Evolutionary conservation across 2,888 invertebrate genomes (phyloP).

Genomic region (Baronia brevicornis): DNA sequence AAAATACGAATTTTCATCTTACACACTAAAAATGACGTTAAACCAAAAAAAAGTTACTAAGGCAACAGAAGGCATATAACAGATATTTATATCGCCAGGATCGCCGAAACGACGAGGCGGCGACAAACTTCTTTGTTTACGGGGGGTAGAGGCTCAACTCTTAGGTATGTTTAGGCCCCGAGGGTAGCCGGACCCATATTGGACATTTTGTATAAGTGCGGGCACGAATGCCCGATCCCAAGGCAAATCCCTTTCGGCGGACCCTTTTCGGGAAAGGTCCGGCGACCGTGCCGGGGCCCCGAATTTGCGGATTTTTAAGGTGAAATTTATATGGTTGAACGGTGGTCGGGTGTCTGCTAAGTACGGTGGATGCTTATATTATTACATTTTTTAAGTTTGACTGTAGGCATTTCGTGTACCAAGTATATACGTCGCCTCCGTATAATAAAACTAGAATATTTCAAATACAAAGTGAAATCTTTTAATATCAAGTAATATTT

Average conservation of each 20-base stretch:
- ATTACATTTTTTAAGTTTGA: constrained; percentile 32
- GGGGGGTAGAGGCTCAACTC: constrained; percentile 34
- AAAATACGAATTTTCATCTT: no score
- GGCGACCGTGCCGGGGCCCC: constrained; percentile 61
- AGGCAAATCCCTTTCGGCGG: constrained; percentile 71
- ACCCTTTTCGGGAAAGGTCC: constrained; percentile 68
- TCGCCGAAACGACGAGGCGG: constrained; percentile 39
- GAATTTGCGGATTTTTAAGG: constrained; percentile 76
- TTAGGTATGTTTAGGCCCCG: constrained; percentile 56
- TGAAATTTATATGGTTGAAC: constrained; percentile 68
- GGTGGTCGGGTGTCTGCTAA: constrained; percentile 23
- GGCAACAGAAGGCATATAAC: constrained; percentile 14
- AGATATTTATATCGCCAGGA: constrained; percentile 33
- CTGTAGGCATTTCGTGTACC: constrained; percentile 6
- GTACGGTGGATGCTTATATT: no score
- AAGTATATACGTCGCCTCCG: no score
- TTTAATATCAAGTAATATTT: no score
- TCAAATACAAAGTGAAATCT: no score
- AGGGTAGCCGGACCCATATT: constrained; percentile 54
- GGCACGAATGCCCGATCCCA: constrained; percentile 62
- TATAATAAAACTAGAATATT: no score
- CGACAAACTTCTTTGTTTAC: constrained; percentile 71
- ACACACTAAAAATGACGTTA: no score
- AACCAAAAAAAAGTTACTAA: constrained; percentile 1
- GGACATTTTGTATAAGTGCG: constrained; percentile 75